Conservation (phyloP, 2,888 invertebrate genomes). For the Allolobophora icterica region DNA sequence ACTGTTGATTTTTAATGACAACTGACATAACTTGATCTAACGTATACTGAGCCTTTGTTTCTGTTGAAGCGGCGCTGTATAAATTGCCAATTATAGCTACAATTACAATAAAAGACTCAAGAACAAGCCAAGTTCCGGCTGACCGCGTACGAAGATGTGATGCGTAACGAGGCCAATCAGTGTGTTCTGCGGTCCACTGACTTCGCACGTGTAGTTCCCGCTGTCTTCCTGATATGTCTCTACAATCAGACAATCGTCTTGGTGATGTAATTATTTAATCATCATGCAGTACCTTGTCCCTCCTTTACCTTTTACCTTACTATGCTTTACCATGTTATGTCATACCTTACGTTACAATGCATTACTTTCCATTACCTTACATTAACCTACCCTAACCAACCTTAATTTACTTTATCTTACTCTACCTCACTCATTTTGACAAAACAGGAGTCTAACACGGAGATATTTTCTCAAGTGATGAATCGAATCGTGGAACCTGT, state of each 20-base stretch:
- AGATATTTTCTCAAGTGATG: background rate
- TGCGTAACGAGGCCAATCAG: constrained; percentile 42
- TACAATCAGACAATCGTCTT: background rate
- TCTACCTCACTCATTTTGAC: background rate
- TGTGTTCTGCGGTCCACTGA: constrained; percentile 40
- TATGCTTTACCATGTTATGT: no score
- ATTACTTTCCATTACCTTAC: background rate
- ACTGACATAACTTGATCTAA: no score
- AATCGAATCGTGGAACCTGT: background rate
- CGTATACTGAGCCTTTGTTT: no score
- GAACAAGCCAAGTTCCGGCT: background rate
- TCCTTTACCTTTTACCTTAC: background rate
- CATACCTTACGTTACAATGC: background rate
- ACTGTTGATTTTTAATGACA: no score
- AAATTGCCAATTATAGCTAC: no score
- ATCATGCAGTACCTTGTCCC: background rate
- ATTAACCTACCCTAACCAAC: background rate
- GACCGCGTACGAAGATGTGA: constrained; percentile 44
- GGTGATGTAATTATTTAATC: background rate
- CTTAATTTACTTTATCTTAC: background rate
- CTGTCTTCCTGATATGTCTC: constrained; percentile 40
- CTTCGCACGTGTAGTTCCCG: constrained; percentile 47
- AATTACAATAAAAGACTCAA: background rate
- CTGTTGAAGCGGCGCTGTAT: no score
- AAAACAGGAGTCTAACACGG: background rate